Evolutionary conservation across 2,797 vertebrate species (phyloP).

Genomic region (Fratercula arctica): DNA sequence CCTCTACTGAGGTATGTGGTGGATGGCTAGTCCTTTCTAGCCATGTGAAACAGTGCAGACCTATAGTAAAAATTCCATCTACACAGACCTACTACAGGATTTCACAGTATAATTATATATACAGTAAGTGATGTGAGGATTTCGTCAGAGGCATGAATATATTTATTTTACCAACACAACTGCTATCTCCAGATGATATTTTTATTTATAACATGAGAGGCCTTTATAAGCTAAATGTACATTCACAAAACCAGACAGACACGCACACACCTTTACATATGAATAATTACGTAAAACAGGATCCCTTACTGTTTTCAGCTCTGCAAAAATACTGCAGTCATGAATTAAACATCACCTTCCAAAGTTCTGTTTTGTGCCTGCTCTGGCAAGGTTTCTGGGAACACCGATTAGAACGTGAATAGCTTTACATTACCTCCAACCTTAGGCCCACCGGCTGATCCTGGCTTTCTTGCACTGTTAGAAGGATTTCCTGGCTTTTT

Average conservation of each 20-base stretch:
- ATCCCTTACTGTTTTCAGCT: constrained; percentile 11
- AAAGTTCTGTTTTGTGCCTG: constrained; percentile 50
- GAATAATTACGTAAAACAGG: constrained; percentile 12
- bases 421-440: constrained; percentile 86
- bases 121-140: neutral
- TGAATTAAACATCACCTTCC: constrained; percentile 71
- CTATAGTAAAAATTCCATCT: neutral
- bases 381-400: constrained; percentile 18
- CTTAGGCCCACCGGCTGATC: constrained; percentile 86
- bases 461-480: constrained; percentile 87
- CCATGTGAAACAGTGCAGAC: neutral
- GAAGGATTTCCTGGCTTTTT: constrained; percentile 90
- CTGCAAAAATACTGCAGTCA: constrained; percentile 73
- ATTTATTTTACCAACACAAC: neutral
- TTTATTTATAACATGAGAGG: neutral
- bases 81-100: neutral
- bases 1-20: neutral
- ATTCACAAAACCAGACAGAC: neutral
- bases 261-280: neutral
- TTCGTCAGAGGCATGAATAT: neutral
- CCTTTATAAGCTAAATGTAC: neutral
- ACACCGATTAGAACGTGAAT: constrained; percentile 31
- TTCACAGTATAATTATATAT: neutral
- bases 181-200: neutral
- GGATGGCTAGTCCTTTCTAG: neutral